These are phyloP conservation scores for Zeugodacus cucurbitae DNA, from an alignment of 1,140 invertebrate species.

Conservation along the genomic window DNA sequence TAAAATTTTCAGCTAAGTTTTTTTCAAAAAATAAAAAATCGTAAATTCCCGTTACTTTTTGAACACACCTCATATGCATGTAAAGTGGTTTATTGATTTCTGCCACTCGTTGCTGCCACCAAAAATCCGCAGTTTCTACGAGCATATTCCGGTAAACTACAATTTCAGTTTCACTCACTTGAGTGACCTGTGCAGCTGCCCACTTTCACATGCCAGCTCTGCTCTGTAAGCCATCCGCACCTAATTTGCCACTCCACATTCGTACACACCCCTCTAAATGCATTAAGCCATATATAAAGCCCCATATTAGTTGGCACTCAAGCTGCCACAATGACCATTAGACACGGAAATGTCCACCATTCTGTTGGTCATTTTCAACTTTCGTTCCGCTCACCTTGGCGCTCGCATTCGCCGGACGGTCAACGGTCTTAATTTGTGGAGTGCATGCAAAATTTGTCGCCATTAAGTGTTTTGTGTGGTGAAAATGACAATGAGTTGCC, in stretches of 20 bases:
- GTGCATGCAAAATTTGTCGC: not conserved
- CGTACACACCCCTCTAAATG: not conserved
- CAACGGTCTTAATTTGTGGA: not conserved
- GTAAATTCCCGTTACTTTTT: too few relatives aligned
- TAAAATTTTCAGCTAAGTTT: too few relatives aligned
- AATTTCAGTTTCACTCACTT: not conserved
- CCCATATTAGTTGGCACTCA: not conserved
- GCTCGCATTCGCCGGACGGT: not conserved
- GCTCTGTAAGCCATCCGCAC: not conserved
- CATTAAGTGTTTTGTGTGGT: not conserved
- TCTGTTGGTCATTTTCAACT: not conserved
- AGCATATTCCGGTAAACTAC: not conserved
- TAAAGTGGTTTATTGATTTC: not conserved
- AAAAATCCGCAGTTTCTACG: not conserved
- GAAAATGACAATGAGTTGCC: not conserved
- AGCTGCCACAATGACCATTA: not conserved
- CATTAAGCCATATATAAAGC: not conserved
- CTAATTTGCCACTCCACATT: not conserved
- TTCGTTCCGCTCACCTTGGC: not conserved
- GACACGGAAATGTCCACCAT: slow-evolving; percentile 7
- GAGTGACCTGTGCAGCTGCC: not conserved
- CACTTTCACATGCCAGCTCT: not conserved
- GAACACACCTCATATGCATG: too few relatives aligned
- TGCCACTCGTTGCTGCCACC: not conserved
- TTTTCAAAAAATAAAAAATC: too few relatives aligned